Evolutionary conservation across 2,113 vertebrate species (phyloP), one percentile per base, ranked within the genome.

Genomic region (Canis aureus): DNA sequence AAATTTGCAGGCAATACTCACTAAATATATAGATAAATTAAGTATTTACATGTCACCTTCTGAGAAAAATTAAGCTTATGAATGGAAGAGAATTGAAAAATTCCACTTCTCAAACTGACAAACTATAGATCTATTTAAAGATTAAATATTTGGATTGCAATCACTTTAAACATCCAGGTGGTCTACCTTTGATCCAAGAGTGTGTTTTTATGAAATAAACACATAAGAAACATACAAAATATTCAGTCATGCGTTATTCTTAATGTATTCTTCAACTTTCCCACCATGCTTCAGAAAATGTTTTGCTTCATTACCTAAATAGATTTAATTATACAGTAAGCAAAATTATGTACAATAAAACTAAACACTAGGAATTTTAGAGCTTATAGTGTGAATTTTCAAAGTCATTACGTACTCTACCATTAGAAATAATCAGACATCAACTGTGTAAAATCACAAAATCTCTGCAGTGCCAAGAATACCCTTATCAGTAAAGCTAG

Each of bases 301-400:
- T 97, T 98, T 94, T 96, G 83, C 89, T 69, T 96, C 88, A 96
- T 96, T 97, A 97, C 43, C 89, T 96, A 90, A 95, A 97, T 87
- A 87, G 95, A 78, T 96, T 88, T 96, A 98, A 96, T 97, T 96
- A 87, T 96, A 95, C 94, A 96, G 80, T 92, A 98, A 38, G 76
- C 76, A 92, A 83, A 97, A 96, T 98, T 97, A 80, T 19, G 88
- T 88, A 94, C 32, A 95, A 97, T 64, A 97, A 98, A 97, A 96
- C 55, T 43, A 97, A 83, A 87, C 89, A 81, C 82, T 95, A 93
- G 91, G 64, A 71, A 95, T 94, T 97, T 98, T 93, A 69, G 64
- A 67, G 64, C 25, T 95, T 97, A 59, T 66, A 93, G 22, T 55
- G 49, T 57, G 91, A 66, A 93, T 96, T 97, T 96, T 90, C 90